A percentile compares a stretch with the other conserved stretches of the same genome.
Conservation (phyloP, 2,113 vertebrate genomes). For the Cyprinodon brontotheroides region DNA sequence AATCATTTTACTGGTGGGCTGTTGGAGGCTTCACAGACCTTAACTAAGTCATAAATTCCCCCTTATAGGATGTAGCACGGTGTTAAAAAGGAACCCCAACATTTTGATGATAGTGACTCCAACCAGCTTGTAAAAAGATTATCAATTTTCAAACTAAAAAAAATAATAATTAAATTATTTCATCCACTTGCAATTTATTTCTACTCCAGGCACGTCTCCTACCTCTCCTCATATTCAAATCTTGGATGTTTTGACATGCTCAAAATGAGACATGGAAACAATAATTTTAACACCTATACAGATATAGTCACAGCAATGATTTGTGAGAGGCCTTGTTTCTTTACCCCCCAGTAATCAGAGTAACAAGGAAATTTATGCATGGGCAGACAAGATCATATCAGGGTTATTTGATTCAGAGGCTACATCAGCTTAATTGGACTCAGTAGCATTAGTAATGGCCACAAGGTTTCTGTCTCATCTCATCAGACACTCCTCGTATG, state of each 20-base stretch:
- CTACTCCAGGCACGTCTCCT: neutral
- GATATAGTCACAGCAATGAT: slow-evolving; percentile 1
- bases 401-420: slow-evolving; percentile 65
- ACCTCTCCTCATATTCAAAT: slow-evolving; percentile 25
- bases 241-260: slow-evolving; percentile 8
- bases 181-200: slow-evolving; percentile 7
- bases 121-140: slow-evolving; percentile 18
- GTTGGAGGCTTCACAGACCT: slow-evolving; percentile 61
- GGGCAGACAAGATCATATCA: slow-evolving; percentile 64
- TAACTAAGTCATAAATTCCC: slow-evolving; percentile 71
- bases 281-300: slow-evolving; percentile 13
- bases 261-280: slow-evolving; percentile 6
- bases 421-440: slow-evolving; percentile 73
- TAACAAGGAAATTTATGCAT: slow-evolving; percentile 61
- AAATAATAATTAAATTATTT: slow-evolving; percentile 10
- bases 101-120: slow-evolving; percentile 40
- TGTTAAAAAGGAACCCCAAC: slow-evolving; percentile 40
- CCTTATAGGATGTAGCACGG: slow-evolving; percentile 29
- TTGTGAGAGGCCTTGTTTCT: slow-evolving; percentile 14
- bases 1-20: slow-evolving; percentile 70
- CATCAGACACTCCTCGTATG: slow-evolving; percentile 48
- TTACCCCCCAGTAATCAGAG: slow-evolving; percentile 51
- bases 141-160: slow-evolving; percentile 17
- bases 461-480: slow-evolving; percentile 65
- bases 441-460: slow-evolving; percentile 65